Conservation (phyloP, 2,113 vertebrate species). For the Zeus faber region DNA sequence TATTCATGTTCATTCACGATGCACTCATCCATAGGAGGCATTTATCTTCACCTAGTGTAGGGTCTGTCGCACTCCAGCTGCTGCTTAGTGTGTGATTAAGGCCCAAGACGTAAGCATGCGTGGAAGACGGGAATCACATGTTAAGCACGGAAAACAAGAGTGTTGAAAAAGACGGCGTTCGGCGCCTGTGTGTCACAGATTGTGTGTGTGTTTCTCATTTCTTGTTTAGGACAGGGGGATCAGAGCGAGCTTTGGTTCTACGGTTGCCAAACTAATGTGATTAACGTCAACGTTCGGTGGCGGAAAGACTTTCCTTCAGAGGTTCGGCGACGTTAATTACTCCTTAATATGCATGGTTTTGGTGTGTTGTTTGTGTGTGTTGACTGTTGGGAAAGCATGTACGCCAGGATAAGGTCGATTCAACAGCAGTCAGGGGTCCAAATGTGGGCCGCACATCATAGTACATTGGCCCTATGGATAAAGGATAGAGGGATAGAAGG, state of each 20-base stretch:
- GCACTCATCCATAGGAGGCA: slow-evolving; percentile 19
- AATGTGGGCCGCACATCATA: too few relatives aligned
- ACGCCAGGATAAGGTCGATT: too few relatives aligned
- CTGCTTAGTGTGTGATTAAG: slow-evolving; percentile 7
- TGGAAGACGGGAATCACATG: neutral
- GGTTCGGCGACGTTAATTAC: slow-evolving; percentile 26
- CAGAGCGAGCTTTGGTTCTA: slow-evolving; percentile 5
- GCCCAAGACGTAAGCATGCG: neutral
- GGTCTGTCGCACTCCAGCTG: slow-evolving; percentile 30
- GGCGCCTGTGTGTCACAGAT: neutral
- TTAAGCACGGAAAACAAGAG: neutral
- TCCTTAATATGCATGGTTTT: neutral
- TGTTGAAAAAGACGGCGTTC: slow-evolving; percentile 11
- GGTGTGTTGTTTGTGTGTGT: neutral
- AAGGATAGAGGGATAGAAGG: too few relatives aligned
- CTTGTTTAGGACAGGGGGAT: slow-evolving; percentile 18
- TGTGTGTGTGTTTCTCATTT: slow-evolving; percentile 5
- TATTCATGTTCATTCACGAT: slow-evolving; percentile 61
- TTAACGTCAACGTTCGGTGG: slow-evolving; percentile 25
- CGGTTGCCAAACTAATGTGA: slow-evolving; percentile 31
- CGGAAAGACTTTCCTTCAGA: slow-evolving; percentile 18
- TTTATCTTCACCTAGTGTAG: slow-evolving; percentile 33
- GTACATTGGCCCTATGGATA: too few relatives aligned
- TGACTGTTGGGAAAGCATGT: too few relatives aligned
- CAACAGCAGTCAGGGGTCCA: too few relatives aligned